A percentile compares a stretch with the other conserved stretches of the same genome.
phyloP scores from a whole-genome alignment of 2,888 invertebrate genomes.

The Zygothrica quintamaculata region DNA sequence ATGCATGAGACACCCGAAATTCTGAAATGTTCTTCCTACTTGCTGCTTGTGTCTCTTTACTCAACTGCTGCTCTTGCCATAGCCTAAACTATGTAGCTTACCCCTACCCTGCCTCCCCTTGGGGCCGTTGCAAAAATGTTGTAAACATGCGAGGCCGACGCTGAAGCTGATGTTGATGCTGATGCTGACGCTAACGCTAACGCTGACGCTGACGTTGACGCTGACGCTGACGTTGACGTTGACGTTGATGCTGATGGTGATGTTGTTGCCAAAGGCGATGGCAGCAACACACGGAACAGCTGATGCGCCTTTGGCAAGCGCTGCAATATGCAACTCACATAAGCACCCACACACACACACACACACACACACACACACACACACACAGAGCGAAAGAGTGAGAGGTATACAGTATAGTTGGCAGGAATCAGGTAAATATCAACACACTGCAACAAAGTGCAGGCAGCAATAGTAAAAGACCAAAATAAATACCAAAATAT shows the following conservation, averaged over 20 bases:
- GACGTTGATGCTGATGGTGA: not conserved
- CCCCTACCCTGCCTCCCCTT: not conserved
- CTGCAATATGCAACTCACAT: slow-evolving; percentile 26
- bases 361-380: not conserved
- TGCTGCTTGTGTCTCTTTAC: not conserved
- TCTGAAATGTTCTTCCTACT: slow-evolving; percentile 32
- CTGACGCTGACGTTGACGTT: slow-evolving; percentile 19
- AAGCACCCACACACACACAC: slow-evolving; percentile 18
- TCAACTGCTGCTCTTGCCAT: too few relatives aligned
- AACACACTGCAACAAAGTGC: slow-evolving; percentile 23
- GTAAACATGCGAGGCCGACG: slow-evolving; percentile 70
- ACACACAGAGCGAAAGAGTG: not conserved
- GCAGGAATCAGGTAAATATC: not conserved
- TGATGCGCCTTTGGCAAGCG: slow-evolving; percentile 51
- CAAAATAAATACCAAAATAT: slow-evolving; percentile 24
- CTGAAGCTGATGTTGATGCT: not conserved
- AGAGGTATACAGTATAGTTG: slow-evolving; percentile 1
- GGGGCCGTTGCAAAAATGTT: slow-evolving; percentile 52
- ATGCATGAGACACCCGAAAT: slow-evolving; percentile 29
- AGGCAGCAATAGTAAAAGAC: slow-evolving; percentile 4
- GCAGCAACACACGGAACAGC: slow-evolving; percentile 52
- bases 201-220: slow-evolving; percentile 23
- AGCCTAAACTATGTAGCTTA: not conserved
- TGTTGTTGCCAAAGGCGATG: slow-evolving; percentile 26
- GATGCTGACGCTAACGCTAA: not conserved